Evolutionary conservation across 2,797 vertebrate genomes (phyloP).

Genomic region (Vespertilio murinus): DNA sequence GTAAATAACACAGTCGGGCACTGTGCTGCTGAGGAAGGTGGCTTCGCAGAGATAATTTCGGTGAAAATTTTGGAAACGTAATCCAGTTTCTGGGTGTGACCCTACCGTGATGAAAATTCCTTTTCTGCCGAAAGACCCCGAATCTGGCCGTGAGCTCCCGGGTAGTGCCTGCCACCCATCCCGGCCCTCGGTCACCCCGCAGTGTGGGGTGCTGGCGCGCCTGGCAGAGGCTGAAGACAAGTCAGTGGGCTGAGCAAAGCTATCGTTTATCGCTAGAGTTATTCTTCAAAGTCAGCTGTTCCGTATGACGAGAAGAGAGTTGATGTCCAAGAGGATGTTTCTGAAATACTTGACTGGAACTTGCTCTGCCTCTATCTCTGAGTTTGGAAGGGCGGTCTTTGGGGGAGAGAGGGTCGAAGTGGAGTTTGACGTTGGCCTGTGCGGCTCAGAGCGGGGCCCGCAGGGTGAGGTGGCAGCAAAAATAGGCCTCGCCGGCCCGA

Average conservation of each 20-base stretch:
- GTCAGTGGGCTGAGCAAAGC: not conserved
- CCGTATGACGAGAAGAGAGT: not conserved
- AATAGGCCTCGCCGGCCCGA: conserved; percentile 59
- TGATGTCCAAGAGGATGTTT: not conserved
- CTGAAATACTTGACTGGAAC: not conserved
- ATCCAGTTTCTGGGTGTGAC: not conserved
- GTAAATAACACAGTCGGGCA: not conserved
- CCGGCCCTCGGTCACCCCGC: not conserved
- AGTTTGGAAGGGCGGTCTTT: conserved; percentile 32
- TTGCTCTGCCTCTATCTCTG: not conserved
- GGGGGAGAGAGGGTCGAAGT: not conserved
- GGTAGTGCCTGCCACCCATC: not conserved
- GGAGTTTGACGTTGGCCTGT: not conserved
- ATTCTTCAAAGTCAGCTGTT: not conserved
- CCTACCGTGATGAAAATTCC: conserved; percentile 1
- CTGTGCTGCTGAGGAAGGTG: not conserved
- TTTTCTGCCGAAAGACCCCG: not conserved
- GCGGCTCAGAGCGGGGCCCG: conserved; percentile 28
- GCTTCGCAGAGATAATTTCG: conserved; percentile 60
- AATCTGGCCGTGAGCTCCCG: not conserved
- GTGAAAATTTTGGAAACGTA: not conserved
- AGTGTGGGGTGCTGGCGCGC: rapidly evolving
- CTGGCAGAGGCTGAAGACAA: not conserved
- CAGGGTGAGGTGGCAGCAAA: conserved; percentile 20
- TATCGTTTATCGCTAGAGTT: not conserved